Evolutionary conservation across 2,888 invertebrate species (phyloP).

Genomic region (Acleris holmiana): DNA sequence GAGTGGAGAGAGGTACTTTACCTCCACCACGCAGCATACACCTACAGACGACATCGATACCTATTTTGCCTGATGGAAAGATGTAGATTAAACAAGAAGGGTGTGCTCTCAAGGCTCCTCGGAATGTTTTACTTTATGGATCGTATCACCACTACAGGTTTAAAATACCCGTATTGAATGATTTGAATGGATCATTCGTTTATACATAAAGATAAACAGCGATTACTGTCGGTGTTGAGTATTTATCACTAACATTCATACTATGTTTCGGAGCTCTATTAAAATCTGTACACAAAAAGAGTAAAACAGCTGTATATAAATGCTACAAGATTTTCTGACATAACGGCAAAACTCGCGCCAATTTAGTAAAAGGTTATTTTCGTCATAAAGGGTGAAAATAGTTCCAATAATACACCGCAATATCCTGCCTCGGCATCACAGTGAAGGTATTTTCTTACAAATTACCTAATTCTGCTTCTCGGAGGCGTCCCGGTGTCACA

Average conservation of each 20-base stretch:
- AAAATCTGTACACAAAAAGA: too few relatives aligned
- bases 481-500: conserved; percentile 41
- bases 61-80: conserved; percentile 3
- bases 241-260: too few relatives aligned
- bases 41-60: conserved; percentile 19
- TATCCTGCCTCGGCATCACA: conserved; percentile 21
- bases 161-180: too few relatives aligned
- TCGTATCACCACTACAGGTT: too few relatives aligned
- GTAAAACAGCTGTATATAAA: too few relatives aligned
- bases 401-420: conserved; percentile 23
- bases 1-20: conserved; percentile 45
- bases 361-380: conserved; percentile 4
- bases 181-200: too few relatives aligned
- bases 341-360: background rate
- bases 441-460: conserved; percentile 34
- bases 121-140: too few relatives aligned
- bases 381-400: conserved; percentile 10
- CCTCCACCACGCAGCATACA: background rate
- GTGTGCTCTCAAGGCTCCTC: too few relatives aligned
- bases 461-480: conserved; percentile 34
- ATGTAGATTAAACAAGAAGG: conserved; percentile 7
- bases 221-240: too few relatives aligned
- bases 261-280: too few relatives aligned
- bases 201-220: too few relatives aligned
- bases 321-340: background rate